These are phyloP conservation scores for Tachystola acroxantha DNA, from an alignment of 2,888 invertebrate genomes.

Conservation along the genomic window DNA sequence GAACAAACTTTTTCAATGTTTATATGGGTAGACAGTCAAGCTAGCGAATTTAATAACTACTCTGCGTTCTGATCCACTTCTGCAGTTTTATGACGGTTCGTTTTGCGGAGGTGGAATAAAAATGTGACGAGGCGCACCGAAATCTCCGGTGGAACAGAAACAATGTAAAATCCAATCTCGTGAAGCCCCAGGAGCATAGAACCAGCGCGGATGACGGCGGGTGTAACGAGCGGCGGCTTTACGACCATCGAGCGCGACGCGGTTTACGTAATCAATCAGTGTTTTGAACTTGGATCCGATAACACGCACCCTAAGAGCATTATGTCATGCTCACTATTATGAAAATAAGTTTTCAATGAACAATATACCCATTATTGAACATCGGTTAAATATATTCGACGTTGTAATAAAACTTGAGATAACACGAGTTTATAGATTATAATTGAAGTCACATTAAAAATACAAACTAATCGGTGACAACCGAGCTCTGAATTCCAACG, in stretches of 20 bases:
- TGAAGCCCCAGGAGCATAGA: slow-evolving; percentile 25
- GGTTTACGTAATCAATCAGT: slow-evolving; percentile 41
- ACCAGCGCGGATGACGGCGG: background rate
- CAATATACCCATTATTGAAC: background rate
- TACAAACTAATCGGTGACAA: too few species aligned
- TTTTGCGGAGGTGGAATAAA: slow-evolving; percentile 40
- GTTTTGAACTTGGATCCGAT: slow-evolving; percentile 24
- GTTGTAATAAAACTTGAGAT: too few species aligned
- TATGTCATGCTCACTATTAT: slow-evolving; percentile 24
- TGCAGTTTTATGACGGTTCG: slow-evolving; percentile 39
- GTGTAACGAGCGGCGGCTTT: slow-evolving; percentile 34
- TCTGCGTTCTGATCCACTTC: too few species aligned
- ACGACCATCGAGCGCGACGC: slow-evolving; percentile 24
- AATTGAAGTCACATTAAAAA: too few species aligned
- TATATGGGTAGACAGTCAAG: too few species aligned
- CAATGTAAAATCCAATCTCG: slow-evolving; percentile 54
- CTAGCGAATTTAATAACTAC: background rate
- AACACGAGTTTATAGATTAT: too few species aligned
- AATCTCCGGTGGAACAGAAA: slow-evolving; percentile 32
- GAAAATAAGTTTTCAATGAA: slow-evolving; percentile 8
- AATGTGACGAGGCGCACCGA: slow-evolving; percentile 33
- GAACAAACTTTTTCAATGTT: background rate
- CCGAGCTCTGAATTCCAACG: background rate
- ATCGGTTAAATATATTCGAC: too few species aligned
- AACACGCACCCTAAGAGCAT: slow-evolving; percentile 19